Conservation (phyloP, 1,140 invertebrate species). For the Drosophila kanapiae region DNA sequence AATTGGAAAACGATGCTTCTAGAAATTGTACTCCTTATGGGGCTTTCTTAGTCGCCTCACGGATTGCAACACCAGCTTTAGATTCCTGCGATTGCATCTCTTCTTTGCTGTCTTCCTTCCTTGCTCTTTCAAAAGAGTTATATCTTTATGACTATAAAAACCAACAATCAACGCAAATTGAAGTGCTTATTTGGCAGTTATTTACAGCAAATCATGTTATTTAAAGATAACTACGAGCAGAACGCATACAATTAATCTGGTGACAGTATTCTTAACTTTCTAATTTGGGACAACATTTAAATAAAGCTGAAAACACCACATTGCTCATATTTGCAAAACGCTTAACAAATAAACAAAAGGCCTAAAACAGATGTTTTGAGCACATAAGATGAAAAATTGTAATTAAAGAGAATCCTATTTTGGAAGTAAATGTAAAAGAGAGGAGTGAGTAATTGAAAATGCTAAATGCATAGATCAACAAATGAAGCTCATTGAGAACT, state of each 20-base stretch:
- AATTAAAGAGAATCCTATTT: not conserved
- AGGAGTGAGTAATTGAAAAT: not conserved
- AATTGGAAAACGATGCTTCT: not conserved
- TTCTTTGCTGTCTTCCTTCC: too few relatives aligned
- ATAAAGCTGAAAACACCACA: not conserved
- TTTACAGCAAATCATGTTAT: conserved; percentile 9
- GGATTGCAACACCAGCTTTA: conserved; percentile 27
- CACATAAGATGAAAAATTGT: too few relatives aligned
- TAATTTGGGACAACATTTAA: conserved; percentile 6
- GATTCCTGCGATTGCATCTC: not conserved
- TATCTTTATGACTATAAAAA: too few relatives aligned
- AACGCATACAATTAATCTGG: not conserved
- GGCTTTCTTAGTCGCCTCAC: conserved; percentile 15
- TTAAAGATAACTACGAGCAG: conserved; percentile 1
- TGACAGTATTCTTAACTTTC: not conserved
- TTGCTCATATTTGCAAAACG: not conserved
- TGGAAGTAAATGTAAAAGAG: not conserved
- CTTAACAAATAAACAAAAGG: not conserved
- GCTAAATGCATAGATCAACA: not conserved
- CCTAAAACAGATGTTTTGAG: not conserved
- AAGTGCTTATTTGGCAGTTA: not conserved
- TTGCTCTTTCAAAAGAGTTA: too few relatives aligned
- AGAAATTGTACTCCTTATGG: not conserved
- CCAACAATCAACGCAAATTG: not conserved
- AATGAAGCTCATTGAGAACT: not conserved